Conservation (phyloP, 2,888 invertebrate species). For the Drosophila incognita region DNA sequence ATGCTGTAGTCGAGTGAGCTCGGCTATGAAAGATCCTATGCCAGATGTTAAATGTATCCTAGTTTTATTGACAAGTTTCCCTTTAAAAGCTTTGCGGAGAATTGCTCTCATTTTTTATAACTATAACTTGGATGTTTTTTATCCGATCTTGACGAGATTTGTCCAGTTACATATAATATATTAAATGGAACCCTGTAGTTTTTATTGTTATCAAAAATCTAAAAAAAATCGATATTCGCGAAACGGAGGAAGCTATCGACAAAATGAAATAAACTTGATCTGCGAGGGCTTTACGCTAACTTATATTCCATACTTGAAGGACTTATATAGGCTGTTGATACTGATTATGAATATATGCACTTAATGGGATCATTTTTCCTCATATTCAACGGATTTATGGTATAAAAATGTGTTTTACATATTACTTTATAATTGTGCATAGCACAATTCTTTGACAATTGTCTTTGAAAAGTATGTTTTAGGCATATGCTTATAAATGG, state of each 20-base stretch:
- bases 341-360: not conserved
- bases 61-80: not conserved
- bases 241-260: not conserved
- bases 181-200: no score
- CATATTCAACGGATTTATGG: not conserved
- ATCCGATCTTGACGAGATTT: not conserved
- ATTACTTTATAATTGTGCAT: not conserved
- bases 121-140: not conserved
- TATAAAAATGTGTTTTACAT: not conserved
- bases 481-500: not conserved
- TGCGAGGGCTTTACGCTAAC: not conserved
- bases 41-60: not conserved
- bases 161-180: not conserved
- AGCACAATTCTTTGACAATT: not conserved
- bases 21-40: not conserved
- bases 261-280: not conserved
- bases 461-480: not conserved
- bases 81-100: not conserved
- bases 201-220: not conserved
- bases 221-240: not conserved
- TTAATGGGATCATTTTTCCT: not conserved
- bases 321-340: no score
- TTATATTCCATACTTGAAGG: not conserved
- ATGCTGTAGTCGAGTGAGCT: not conserved
- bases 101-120: not conserved